A percentile compares a stretch with the other conserved stretches of the same genome.
Conservation (phyloP, 2,113 vertebrate species). For the Anthoscopus minutus region DNA sequence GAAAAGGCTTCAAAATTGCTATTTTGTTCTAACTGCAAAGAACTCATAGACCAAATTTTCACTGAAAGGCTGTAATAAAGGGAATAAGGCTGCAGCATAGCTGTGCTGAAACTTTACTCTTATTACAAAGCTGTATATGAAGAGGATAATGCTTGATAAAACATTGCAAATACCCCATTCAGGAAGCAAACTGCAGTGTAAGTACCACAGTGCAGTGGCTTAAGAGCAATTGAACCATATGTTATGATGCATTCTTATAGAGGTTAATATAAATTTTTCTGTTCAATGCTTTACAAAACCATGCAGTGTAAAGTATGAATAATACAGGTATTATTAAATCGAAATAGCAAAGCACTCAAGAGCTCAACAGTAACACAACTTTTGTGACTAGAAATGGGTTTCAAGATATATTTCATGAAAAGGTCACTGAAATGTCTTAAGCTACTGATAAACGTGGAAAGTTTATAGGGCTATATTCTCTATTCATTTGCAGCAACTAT, state of each 20-base stretch:
- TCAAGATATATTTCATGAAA: not conserved
- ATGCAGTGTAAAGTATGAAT: not conserved
- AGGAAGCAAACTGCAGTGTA: not conserved
- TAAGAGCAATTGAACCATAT: not conserved
- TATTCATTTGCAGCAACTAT: not conserved
- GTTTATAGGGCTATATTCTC: not conserved
- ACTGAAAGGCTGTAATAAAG: not conserved
- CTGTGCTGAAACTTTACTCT: not conserved
- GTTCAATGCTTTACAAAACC: not conserved
- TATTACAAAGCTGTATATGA: not conserved
- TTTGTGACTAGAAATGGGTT: not conserved
- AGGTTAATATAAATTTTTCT: not conserved
- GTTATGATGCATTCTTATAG: not conserved
- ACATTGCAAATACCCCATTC: not conserved
- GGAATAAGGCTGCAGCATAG: not conserved
- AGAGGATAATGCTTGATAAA: not conserved
- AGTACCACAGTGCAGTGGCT: not conserved
- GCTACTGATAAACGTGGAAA: not conserved
- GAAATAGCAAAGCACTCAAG: not conserved
- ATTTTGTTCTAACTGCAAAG: not conserved
- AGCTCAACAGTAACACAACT: not conserved
- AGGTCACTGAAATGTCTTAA: not conserved
- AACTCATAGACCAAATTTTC: not conserved
- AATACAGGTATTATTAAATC: not conserved
- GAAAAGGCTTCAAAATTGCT: not conserved